Conservation (phyloP, 2,113 vertebrate species). For the Podarcis cretensis region DNA sequence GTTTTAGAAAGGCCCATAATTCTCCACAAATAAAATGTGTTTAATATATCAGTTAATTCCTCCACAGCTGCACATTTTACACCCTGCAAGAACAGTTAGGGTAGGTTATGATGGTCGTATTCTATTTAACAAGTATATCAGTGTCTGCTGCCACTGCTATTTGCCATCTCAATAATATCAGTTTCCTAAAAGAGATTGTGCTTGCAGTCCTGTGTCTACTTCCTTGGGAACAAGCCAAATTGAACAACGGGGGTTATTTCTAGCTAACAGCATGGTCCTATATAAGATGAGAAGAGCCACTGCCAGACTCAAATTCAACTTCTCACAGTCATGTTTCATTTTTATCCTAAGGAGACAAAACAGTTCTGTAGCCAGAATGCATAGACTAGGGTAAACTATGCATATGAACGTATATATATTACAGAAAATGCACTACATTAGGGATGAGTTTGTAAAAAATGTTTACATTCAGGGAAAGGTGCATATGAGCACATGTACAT, state of each 20-base stretch:
- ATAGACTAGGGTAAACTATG: no score
- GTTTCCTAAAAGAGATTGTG: neutral
- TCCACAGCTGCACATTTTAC: constrained; percentile 18
- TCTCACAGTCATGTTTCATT: neutral
- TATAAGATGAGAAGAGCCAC: neutral
- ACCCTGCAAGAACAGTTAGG: neutral
- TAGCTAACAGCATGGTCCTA: no score
- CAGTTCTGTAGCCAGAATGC: no score
- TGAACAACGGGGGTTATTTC: neutral
- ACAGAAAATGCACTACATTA: no score
- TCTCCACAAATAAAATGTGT: neutral
- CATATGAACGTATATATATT: no score
- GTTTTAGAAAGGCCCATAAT: neutral
- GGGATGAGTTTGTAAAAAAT: no score
- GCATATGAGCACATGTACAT: no score
- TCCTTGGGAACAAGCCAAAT: neutral
- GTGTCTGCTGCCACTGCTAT: neutral
- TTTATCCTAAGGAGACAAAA: neutral
- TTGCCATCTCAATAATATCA: neutral
- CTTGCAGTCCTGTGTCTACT: neutral
- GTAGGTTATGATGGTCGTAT: neutral
- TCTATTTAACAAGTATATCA: neutral
- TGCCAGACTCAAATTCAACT: neutral
- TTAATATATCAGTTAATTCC: neutral
- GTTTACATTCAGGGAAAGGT: no score